Percentiles rank a stretch among this genome's conserved stretches.
phyloP scores from a whole-genome alignment of 2,113 vertebrate species.

The Nymphicus hollandicus region DNA sequence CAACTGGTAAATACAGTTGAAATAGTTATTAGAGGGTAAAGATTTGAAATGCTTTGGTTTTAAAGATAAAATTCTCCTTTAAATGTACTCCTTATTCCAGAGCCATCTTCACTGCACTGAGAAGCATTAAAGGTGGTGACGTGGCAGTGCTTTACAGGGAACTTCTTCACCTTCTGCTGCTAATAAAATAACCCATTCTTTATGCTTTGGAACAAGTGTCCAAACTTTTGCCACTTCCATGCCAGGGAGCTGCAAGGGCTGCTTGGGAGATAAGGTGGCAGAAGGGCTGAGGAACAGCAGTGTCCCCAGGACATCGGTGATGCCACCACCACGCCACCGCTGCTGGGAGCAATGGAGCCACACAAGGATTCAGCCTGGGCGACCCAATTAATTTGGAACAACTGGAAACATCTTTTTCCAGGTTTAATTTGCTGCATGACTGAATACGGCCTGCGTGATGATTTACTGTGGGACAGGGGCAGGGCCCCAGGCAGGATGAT shows the following conservation, averaged over 20 bases:
- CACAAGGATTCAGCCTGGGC: rapidly evolving
- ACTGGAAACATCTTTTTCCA: neutral
- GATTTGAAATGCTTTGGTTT: neutral
- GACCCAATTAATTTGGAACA: constrained; percentile 30
- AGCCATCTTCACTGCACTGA: rapidly evolving
- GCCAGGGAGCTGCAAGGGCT: neutral
- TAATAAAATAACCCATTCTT: neutral
- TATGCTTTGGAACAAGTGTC: rapidly evolving
- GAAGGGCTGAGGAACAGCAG: neutral
- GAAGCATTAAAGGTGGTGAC: neutral
- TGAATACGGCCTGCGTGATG: neutral
- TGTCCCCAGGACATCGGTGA: rapidly evolving
- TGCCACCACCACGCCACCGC: neutral
- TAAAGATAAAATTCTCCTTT: neutral
- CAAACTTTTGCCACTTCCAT: rapidly evolving
- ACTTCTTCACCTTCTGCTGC: neutral
- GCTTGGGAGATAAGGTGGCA: rapidly evolving
- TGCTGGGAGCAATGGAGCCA: rapidly evolving
- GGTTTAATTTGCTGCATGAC: constrained; percentile 60
- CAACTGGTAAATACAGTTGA: neutral
- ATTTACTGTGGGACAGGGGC: neutral
- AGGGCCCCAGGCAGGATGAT: neutral
- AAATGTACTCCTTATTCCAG: neutral
- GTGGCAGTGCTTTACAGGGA: rapidly evolving
- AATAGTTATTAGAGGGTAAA: neutral